These are phyloP conservation scores for Lepidocyrtoides sp. DNA, from an alignment of 2,888 invertebrate genomes.

Conservation along the genomic window DNA sequence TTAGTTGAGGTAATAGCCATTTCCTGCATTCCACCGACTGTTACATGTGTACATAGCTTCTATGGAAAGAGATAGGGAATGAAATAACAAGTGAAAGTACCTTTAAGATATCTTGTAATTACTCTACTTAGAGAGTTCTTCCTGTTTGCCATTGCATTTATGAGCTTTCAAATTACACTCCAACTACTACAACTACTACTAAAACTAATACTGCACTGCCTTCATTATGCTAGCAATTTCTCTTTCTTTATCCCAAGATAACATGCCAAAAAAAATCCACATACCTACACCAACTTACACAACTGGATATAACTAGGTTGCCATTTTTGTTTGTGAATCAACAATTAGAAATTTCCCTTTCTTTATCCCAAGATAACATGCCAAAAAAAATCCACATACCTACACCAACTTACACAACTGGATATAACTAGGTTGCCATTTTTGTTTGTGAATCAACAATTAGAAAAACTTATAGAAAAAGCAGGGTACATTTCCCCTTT, in stretches of 20 bases:
- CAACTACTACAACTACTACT: neutral
- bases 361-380: neutral
- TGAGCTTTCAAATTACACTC: conserved; percentile 45
- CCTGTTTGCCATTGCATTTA: conserved; percentile 19
- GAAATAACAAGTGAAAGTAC: neutral
- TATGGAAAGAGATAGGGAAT: neutral
- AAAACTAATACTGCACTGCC: too few relatives aligned
- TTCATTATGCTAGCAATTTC: neutral
- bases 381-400: too few relatives aligned
- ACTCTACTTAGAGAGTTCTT: conserved; percentile 20
- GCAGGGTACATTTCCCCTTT: too few relatives aligned
- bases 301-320: too few relatives aligned
- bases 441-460: too few relatives aligned
- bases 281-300: too few relatives aligned
- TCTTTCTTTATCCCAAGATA: neutral
- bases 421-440: too few relatives aligned
- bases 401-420: too few relatives aligned
- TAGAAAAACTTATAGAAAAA: too few relatives aligned
- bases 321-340: too few relatives aligned
- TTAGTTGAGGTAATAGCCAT: neutral
- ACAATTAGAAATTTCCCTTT: neutral
- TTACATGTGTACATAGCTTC: neutral
- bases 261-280: neutral
- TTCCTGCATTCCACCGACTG: neutral
- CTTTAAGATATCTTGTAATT: conserved; percentile 32